Evolutionary conservation across 2,113 vertebrate genomes (phyloP), one percentile per base, ranked within the genome.

Genomic region (Scatophagus argus): DNA sequence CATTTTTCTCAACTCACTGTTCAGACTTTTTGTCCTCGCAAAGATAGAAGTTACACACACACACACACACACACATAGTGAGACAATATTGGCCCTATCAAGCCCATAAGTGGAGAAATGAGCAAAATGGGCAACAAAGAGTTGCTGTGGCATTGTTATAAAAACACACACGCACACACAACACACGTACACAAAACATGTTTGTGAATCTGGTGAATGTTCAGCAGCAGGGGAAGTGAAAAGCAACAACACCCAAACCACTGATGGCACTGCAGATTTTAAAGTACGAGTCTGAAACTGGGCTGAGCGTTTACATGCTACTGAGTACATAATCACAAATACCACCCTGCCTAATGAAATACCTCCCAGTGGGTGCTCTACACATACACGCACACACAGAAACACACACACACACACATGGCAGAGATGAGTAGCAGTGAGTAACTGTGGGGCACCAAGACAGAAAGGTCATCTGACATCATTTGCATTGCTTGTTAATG

Each of bases 401-500:
- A n/a, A 36, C 41, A 56, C 9, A 52, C n/a, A 43, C 61, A 67
- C 34, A 55, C 11, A 67, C 54, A 72, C 39, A 38, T 14, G 36
- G 34, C 46, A 60, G 77, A 67, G 68, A 74, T 82, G 84, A 87
- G 72, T 63, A 87, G 82, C 80, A 87, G 72, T 64, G 49, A 74
- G 55, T 83, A 81, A 86, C 81, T 66, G 75, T 82, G 74, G 72
- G 67, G 54, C 79, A 83, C 68, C 43, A 49, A 46, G 44, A 77
- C 65, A 43, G 58, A 91, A 92, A 90, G 88, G 87, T 91, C 83
- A 86, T 73, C 77, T 88, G 79, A 86, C 69, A 84, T 90, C 27
- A 93, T 91, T 87, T 89, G 84, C 84, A 84, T 91, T 13, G 25
- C 76, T 85, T 84, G 74, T 73, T 89, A 62, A 84, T 88, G 79